A percentile compares a stretch with the other conserved stretches of the same genome.
Evolutionary conservation across 2,113 vertebrate genomes (phyloP).

Genomic region (Upupa epops): DNA sequence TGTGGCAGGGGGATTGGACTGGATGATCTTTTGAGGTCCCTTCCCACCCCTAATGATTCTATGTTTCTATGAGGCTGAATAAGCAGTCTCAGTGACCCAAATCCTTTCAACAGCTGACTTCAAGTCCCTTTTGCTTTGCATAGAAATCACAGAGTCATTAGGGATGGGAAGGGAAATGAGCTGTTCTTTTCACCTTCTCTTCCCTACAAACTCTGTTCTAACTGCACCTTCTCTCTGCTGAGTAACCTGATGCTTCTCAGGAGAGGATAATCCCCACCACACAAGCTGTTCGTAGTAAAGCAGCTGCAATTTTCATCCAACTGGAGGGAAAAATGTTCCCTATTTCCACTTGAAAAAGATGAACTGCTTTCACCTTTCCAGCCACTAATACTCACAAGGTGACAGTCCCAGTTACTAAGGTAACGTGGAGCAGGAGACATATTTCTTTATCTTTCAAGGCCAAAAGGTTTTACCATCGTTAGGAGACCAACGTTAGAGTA

Average conservation of each 20-base stretch:
- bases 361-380: slow-evolving; percentile 67
- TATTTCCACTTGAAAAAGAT: slow-evolving; percentile 41
- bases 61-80: not conserved
- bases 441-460: slow-evolving; percentile 75
- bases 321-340: not conserved
- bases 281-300: not conserved
- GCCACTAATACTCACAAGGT: slow-evolving; percentile 67
- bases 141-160: too few relatives aligned
- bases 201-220: not conserved
- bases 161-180: too few relatives aligned
- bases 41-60: too few relatives aligned
- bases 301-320: not conserved
- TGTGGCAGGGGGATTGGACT: too few relatives aligned
- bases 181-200: too few relatives aligned
- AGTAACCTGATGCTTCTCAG: not conserved
- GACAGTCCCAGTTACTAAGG: slow-evolving; percentile 75
- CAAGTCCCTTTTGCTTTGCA: not conserved
- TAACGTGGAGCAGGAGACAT: slow-evolving; percentile 68
- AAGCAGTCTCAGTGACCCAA: not conserved
- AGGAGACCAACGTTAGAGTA: slow-evolving; percentile 67
- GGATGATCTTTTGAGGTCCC: too few relatives aligned
- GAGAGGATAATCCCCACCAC: not conserved
- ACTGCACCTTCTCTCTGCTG: not conserved
- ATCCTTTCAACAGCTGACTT: not conserved
- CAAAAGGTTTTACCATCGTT: slow-evolving; percentile 66